These are phyloP conservation scores for Laspeyria flexula DNA, from an alignment of 2,888 invertebrate genomes.

Conservation along the genomic window DNA sequence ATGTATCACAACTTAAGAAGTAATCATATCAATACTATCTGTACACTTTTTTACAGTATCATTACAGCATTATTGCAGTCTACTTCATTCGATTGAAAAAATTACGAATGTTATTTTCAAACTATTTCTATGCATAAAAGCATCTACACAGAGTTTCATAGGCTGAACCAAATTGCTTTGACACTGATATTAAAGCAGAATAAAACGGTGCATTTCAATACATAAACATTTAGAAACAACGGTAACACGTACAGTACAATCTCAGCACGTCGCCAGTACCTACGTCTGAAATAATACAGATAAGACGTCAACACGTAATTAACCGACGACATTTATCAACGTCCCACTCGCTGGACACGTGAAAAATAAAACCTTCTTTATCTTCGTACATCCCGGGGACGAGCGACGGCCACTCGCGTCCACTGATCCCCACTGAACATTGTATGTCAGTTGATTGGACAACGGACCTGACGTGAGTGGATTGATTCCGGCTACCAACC, in stretches of 20 bases:
- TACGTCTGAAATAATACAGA: conserved; percentile 37
- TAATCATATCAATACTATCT: too few relatives aligned
- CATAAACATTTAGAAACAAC: not conserved
- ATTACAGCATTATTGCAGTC: too few relatives aligned
- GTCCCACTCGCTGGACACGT: conserved; percentile 38
- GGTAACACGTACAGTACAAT: not conserved
- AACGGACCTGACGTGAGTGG: conserved; percentile 78
- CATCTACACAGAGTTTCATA: too few relatives aligned
- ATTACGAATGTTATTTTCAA: too few relatives aligned
- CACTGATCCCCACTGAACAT: conserved; percentile 77
- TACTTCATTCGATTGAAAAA: too few relatives aligned
- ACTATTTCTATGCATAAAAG: too few relatives aligned
- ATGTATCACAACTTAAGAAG: too few relatives aligned
- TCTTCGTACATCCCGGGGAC: conserved; percentile 46
- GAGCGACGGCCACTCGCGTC: conserved; percentile 38
- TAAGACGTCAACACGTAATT: conserved; percentile 47
- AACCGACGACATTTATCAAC: conserved; percentile 49
- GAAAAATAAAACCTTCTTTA: conserved; percentile 52
- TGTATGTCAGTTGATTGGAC: conserved; percentile 82
- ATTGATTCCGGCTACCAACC: conserved; percentile 71
- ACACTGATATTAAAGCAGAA: too few relatives aligned
- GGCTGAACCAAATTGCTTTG: too few relatives aligned
- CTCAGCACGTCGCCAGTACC: not conserved
- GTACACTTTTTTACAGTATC: too few relatives aligned
- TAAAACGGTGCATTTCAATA: not conserved